A percentile compares a stretch with the other conserved stretches of the same genome.
phyloP scores from a whole-genome alignment of 2,113 vertebrate species.

The Orientallactaga bullata region DNA sequence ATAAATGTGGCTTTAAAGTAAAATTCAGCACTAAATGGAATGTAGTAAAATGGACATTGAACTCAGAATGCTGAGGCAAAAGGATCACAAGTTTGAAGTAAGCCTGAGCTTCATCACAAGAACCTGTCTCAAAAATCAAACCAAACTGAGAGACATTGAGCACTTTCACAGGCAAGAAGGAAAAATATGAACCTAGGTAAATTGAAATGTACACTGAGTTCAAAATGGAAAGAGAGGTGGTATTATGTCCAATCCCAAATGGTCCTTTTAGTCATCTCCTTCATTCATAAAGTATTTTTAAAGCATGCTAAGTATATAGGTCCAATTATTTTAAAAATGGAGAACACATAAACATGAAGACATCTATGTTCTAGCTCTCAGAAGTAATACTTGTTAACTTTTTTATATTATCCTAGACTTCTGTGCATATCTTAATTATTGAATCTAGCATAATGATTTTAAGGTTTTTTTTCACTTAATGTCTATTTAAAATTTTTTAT shows the following conservation, averaged over 20 bases:
- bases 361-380: slow-evolving; percentile 9
- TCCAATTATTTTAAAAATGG: background rate
- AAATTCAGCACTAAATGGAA: background rate
- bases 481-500: background rate
- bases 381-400: slow-evolving; percentile 28
- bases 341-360: background rate
- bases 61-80: background rate
- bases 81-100: no score
- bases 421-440: slow-evolving; percentile 41
- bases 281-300: slow-evolving; percentile 55
- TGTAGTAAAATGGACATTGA: background rate
- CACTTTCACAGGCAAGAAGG: background rate
- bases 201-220: background rate
- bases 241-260: background rate
- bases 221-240: background rate
- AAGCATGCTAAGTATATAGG: background rate
- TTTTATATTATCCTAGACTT: slow-evolving; percentile 6
- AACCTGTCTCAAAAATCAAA: background rate
- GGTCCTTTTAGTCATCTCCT: background rate
- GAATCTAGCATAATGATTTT: slow-evolving; percentile 22
- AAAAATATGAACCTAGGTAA: background rate
- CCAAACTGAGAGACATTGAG: background rate
- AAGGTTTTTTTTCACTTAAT: slow-evolving; percentile 46
- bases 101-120: background rate
- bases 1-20: slow-evolving; percentile 43